These are phyloP conservation scores for Proales similis DNA, from an alignment of 1,140 invertebrate genomes.

Conservation along the genomic window DNA sequence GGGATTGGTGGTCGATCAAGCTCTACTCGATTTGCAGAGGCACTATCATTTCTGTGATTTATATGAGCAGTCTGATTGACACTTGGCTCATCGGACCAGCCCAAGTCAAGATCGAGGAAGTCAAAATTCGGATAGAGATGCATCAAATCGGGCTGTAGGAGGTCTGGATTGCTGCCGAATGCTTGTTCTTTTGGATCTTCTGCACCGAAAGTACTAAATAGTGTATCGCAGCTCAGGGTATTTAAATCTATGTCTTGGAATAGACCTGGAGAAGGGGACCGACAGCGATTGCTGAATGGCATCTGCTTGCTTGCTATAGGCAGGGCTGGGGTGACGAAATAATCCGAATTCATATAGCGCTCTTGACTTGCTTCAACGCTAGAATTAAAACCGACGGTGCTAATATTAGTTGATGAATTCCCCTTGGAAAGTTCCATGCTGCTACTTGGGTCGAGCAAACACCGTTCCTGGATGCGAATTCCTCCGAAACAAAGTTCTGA, in stretches of 20 bases:
- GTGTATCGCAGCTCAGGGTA: slow-evolving; percentile 72
- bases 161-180: slow-evolving; percentile 70
- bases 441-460: too few species aligned
- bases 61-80: too few species aligned
- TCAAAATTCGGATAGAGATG: slow-evolving; percentile 92
- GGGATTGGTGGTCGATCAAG: too few species aligned
- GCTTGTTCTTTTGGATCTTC: slow-evolving; percentile 41
- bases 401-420: too few species aligned
- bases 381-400: too few species aligned
- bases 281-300: slow-evolving; percentile 26
- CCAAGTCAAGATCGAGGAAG: slow-evolving; percentile 60
- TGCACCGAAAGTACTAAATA: slow-evolving; percentile 50
- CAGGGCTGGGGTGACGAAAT: slow-evolving; percentile 9
- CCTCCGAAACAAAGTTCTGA: too few species aligned
- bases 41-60: too few species aligned
- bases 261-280: slow-evolving; percentile 42
- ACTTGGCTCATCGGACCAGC: slow-evolving; percentile 36
- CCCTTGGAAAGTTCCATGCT: too few species aligned
- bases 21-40: too few species aligned
- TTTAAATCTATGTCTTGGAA: slow-evolving; percentile 58
- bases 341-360: slow-evolving; percentile 39
- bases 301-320: slow-evolving; percentile 13
- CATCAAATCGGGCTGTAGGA: slow-evolving; percentile 93
- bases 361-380: slow-evolving; percentile 69
- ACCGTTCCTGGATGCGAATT: too few species aligned